A percentile compares a stretch with the other conserved stretches of the same genome.
These are phyloP conservation scores for Andrena flavipes DNA, from an alignment of 2,888 invertebrate genomes.

Conservation along the genomic window DNA sequence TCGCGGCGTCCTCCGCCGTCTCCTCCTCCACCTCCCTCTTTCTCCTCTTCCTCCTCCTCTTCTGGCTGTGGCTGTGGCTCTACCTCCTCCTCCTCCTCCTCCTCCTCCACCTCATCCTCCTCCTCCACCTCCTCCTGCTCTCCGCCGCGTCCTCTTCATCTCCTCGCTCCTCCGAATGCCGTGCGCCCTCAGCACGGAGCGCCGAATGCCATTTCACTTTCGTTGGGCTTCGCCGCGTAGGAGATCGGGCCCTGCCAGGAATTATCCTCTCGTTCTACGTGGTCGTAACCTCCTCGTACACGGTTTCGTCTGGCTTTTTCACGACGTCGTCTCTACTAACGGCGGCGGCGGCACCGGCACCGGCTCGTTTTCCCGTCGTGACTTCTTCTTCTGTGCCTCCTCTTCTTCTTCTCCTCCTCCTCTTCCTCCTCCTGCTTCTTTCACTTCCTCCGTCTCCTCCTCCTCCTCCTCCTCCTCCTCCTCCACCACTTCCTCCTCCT, in stretches of 20 bases:
- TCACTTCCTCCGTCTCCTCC: constrained; percentile 54
- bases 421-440: constrained; percentile 51
- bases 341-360: constrained; percentile 59
- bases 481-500: constrained; percentile 20
- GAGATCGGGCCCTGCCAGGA: constrained; percentile 81
- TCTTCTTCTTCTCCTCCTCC: constrained; percentile 39
- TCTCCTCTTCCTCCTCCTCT: constrained; percentile 68
- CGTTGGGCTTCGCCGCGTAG: constrained; percentile 84
- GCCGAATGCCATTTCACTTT: constrained; percentile 85
- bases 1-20: constrained; percentile 76
- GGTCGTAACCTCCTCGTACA: constrained; percentile 73
- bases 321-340: constrained; percentile 62
- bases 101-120: constrained; percentile 57
- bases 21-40: constrained; percentile 58
- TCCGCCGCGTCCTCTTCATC: constrained; percentile 72
- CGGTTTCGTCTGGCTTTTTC: constrained; percentile 72
- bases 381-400: constrained; percentile 61
- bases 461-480: constrained; percentile 46
- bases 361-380: constrained; percentile 69
- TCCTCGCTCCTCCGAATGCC: constrained; percentile 79
- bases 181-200: constrained; percentile 79
- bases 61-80: constrained; percentile 63
- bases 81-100: constrained; percentile 51
- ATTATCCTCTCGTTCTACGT: constrained; percentile 79
- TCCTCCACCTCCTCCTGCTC: constrained; percentile 65